Conservation (phyloP, 2,888 invertebrate species). For the Zeuzera pyrina region DNA sequence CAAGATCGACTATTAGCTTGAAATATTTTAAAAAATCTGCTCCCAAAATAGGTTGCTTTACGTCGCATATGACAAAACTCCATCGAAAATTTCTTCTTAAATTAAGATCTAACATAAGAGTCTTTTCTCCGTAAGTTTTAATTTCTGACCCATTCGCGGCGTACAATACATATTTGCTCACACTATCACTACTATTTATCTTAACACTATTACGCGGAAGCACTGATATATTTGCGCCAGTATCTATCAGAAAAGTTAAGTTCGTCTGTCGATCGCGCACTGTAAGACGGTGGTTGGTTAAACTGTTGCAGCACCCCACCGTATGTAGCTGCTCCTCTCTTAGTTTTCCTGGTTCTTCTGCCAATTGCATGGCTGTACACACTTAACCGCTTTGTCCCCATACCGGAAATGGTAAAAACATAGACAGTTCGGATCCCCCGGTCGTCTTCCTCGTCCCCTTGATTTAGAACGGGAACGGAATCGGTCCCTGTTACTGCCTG, state of each 20-base stretch:
- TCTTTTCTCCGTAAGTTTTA: slow-evolving; percentile 8
- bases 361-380: slow-evolving; percentile 9
- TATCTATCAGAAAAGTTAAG: slow-evolving; percentile 7
- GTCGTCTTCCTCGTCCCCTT: background rate
- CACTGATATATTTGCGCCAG: no score
- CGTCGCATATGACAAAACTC: no score
- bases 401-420: slow-evolving; percentile 10
- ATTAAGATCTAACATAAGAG: no score
- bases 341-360: slow-evolving; percentile 10
- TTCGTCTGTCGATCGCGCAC: slow-evolving; percentile 7
- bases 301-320: no score
- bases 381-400: slow-evolving; percentile 8
- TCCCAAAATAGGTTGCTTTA: no score
- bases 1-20: no score
- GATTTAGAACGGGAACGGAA: no score
- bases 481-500: background rate
- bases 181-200: no score
- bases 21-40: no score
- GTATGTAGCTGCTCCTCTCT: background rate
- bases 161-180: slow-evolving; percentile 7
- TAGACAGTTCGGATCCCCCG: slow-evolving; percentile 3
- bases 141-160: slow-evolving; percentile 14
- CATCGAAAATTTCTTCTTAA: no score
- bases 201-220: no score
- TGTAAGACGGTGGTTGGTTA: slow-evolving; percentile 9